Percentiles rank a stretch among this genome's conserved stretches.
phyloP scores from a whole-genome alignment of 2,888 invertebrate species.

The Trissoscelio sp. region DNA sequence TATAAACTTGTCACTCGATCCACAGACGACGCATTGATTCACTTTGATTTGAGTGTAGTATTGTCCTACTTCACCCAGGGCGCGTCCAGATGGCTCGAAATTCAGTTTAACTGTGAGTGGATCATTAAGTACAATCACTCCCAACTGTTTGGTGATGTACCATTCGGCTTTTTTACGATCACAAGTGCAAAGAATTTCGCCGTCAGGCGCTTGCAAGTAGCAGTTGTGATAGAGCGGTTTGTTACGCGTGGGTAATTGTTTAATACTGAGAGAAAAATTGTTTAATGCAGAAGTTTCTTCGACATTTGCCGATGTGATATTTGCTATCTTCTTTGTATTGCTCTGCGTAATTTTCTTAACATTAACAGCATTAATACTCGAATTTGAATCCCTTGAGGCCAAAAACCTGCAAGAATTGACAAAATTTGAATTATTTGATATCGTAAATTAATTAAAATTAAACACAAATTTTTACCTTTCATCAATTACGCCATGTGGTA shows the following conservation, averaged over 20 bases:
- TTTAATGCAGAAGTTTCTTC: constrained; percentile 34
- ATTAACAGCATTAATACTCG: constrained; percentile 63
- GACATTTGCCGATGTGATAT: neutral
- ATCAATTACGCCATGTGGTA: constrained; percentile 78
- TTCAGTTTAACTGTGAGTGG: constrained; percentile 89
- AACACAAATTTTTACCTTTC: constrained; percentile 73
- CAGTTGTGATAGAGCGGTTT: constrained; percentile 92
- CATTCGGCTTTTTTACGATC: constrained; percentile 90
- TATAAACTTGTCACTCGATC: constrained; percentile 87
- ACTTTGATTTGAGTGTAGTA: constrained; percentile 89
- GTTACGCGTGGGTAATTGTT: constrained; percentile 83
- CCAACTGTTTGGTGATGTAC: constrained; percentile 85
- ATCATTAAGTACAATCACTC: constrained; percentile 82
- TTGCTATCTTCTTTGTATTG: too few species aligned
- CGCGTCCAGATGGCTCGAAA: constrained; percentile 91
- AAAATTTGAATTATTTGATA: neutral
- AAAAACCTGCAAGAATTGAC: constrained; percentile 74
- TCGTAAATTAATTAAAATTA: neutral
- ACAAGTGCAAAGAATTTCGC: constrained; percentile 90
- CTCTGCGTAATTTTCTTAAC: constrained; percentile 65
- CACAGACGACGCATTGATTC: constrained; percentile 93
- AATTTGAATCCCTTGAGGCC: constrained; percentile 67
- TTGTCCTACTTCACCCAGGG: constrained; percentile 88
- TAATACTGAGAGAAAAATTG: constrained; percentile 32
- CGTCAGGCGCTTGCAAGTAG: constrained; percentile 90